Percentiles rank a stretch among this genome's conserved stretches.
Evolutionary conservation across 23 tunicate genomes (phyloP).

Genomic region (Styela plicata): DNA sequence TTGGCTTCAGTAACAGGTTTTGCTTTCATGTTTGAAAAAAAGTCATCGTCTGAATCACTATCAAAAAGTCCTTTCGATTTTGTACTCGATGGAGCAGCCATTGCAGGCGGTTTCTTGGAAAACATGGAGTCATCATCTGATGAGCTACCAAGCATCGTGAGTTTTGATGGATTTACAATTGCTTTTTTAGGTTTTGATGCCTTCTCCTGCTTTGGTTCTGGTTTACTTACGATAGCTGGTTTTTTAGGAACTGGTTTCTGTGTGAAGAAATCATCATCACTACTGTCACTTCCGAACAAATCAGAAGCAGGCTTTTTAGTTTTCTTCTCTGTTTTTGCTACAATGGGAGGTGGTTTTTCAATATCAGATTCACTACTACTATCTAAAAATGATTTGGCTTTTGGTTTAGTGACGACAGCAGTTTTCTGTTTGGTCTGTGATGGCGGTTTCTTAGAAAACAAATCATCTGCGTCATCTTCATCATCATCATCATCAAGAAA

Average conservation of each 20-base stretch:
- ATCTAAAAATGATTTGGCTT: not conserved
- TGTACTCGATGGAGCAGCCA: not conserved
- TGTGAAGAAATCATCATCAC: conserved; percentile 6
- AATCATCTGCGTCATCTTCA: conserved; percentile 22
- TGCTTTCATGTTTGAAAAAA: not conserved
- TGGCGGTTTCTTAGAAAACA: conserved; percentile 1
- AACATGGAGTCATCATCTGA: conserved; percentile 29
- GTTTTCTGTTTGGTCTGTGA: not conserved
- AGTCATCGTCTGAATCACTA: conserved; percentile 28
- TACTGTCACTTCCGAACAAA: conserved; percentile 22
- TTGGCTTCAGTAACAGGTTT: not conserved
- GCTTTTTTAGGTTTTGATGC: not conserved
- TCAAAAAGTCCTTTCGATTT: conserved; percentile 32
- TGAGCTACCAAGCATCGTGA: not conserved
- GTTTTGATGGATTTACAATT: not conserved
- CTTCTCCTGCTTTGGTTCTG: not conserved
- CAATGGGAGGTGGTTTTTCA: conserved; percentile 2
- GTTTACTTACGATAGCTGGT: not conserved
- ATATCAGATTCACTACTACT: conserved; percentile 6
- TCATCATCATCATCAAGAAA: conserved; percentile 13
- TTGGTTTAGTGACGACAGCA: not conserved
- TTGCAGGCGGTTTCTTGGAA: conserved; percentile 15
- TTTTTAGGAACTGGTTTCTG: not conserved
- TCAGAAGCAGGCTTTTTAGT: conserved; percentile 2
- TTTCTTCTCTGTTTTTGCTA: not conserved